Evolutionary conservation across 2,797 vertebrate species (phyloP).

Genomic region (Margarornis squamiger): DNA sequence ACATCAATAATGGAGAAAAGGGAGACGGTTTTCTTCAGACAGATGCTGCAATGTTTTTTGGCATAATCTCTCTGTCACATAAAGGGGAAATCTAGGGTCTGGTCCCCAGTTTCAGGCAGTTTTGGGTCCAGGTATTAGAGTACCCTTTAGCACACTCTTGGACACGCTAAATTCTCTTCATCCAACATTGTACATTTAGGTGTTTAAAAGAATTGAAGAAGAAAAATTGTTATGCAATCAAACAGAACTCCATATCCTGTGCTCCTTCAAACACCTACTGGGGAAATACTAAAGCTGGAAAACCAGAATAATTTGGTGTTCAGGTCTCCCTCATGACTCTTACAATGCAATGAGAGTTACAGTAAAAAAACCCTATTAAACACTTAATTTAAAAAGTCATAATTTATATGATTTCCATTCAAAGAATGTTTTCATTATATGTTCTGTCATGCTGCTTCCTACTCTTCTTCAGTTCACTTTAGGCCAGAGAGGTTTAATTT

Average conservation of each 20-base stretch:
- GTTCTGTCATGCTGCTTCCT: neutral
- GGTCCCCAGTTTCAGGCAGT: neutral
- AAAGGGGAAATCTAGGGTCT: neutral
- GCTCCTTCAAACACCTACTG: neutral
- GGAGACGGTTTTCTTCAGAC: neutral
- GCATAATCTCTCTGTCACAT: neutral
- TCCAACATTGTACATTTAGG: neutral
- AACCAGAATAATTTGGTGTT: neutral
- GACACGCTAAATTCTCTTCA: neutral
- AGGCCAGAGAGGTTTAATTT: conserved; percentile 18
- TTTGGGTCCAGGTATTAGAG: neutral
- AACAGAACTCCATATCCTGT: neutral
- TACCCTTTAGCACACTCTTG: neutral
- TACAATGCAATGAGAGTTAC: neutral
- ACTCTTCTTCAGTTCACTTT: neutral
- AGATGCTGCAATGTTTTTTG: neutral
- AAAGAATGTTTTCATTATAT: neutral
- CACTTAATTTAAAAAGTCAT: neutral
- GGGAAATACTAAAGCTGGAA: neutral
- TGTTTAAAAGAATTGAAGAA: neutral
- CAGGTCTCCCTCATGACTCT: neutral
- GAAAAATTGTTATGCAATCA: neutral
- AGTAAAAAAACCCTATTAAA: neutral
- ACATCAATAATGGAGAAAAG: neutral
- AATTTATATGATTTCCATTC: neutral